Evolutionary conservation across 2,113 vertebrate genomes (phyloP).

Genomic region (Candoia aspera): DNA sequence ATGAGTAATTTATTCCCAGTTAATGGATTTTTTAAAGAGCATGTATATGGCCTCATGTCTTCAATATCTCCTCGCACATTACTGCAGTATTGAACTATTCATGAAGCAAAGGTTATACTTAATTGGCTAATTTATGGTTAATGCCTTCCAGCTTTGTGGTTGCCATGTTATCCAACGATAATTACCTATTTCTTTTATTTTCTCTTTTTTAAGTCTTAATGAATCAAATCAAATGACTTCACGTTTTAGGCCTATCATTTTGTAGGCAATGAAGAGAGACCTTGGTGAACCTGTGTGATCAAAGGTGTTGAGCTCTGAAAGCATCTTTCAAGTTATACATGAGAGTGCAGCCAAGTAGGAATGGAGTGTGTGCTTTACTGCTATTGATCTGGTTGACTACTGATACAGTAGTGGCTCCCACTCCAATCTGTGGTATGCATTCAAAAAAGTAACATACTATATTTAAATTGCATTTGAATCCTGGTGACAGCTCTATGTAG

Average conservation of each 20-base stretch:
- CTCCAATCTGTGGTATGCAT: no score
- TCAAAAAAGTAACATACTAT: no score
- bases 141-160: constrained; percentile 66
- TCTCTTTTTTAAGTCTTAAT: constrained; percentile 53
- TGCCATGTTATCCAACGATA: constrained; percentile 59
- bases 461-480: no score
- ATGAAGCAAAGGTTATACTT: constrained; percentile 69
- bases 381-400: no score
- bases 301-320: no score
- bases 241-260: constrained; percentile 38
- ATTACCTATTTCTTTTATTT: constrained; percentile 63
- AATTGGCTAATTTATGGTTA: constrained; percentile 76
- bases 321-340: no score
- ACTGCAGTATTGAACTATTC: constrained; percentile 61
- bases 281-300: rapidly evolving
- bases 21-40: constrained; percentile 75
- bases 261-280: constrained; percentile 21
- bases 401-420: no score
- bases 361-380: no score
- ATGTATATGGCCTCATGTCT: constrained; percentile 59
- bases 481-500: no score
- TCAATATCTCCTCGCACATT: constrained; percentile 68
- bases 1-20: constrained; percentile 69
- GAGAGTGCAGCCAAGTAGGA: no score
- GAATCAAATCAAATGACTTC: constrained; percentile 59